Evolutionary conservation across 2,888 invertebrate genomes (phyloP), one percentile per base, ranked within the genome.

Genomic region (Thera britannica): DNA sequence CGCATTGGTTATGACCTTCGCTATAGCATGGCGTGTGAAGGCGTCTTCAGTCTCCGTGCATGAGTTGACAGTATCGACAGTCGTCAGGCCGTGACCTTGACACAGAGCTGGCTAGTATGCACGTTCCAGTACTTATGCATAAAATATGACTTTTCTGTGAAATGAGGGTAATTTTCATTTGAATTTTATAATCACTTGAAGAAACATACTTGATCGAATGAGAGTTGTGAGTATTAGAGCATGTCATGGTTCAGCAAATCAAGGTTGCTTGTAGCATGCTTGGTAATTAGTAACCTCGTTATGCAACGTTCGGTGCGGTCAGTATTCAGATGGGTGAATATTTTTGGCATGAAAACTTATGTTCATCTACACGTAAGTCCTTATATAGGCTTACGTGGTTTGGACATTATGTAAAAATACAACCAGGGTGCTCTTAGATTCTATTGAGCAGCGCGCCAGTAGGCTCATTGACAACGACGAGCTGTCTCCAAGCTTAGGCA

Each of bases 71-170:
- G 55, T 70, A 67, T 70, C 65, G 59, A 60, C 51, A 51, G 46
- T 23, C 49, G 58, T 63, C 23, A 23, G 23, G 46, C n/a, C 51
- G 58, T 63, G 38, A 58, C 72, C 72, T 72, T 72, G 70, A 62
- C 67, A 58, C 35, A 67, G 61, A 61, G 41, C 60, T 46, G 7
- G n/a, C 36, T 35, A 35, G 49, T 48, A 35, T 46, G n/a, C 3
- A 3, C 44, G 12, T n/a, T 62, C 58, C 66, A 70, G 62, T 56
- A 23, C 54, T 55, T 51, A 55, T 72, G 62, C 57, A 72, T 72
- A 65, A 70, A 35, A 68, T 52, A 72, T 68, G 1, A 36, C 34
- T 36, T 62, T 65, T 56, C 64, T 41, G 12, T 49, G 62, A 64
- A 70, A 46, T 62, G 44, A 58, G 23, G 49, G n/a, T n/a, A n/a